Evolutionary conservation across 1,140 invertebrate species (phyloP).

Genomic region (Drosophila asahinai): DNA sequence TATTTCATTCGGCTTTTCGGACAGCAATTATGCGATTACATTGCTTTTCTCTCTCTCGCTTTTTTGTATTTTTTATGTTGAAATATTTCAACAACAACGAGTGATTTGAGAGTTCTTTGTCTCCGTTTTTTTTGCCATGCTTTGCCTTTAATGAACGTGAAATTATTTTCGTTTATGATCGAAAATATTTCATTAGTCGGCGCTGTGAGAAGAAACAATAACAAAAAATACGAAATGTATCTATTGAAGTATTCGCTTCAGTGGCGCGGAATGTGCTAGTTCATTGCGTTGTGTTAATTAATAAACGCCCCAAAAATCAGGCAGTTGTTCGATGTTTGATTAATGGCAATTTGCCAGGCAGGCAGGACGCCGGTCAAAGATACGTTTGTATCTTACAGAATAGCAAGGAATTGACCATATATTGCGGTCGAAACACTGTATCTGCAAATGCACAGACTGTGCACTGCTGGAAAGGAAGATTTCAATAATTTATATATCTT

Average conservation of each 20-base stretch:
- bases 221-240: slow-evolving; percentile 48
- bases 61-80: slow-evolving; percentile 11
- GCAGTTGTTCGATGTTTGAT: slow-evolving; percentile 50
- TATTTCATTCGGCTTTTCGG: slow-evolving; percentile 18
- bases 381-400: slow-evolving; percentile 30
- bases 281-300: slow-evolving; percentile 72
- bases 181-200: slow-evolving; percentile 66
- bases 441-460: slow-evolving; percentile 7
- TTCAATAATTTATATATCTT: too few species aligned
- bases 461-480: not conserved
- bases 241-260: slow-evolving; percentile 42
- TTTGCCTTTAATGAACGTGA: slow-evolving; percentile 65
- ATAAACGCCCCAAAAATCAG: slow-evolving; percentile 30
- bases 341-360: slow-evolving; percentile 52
- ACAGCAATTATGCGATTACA: slow-evolving; percentile 55
- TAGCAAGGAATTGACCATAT: slow-evolving; percentile 20
- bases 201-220: slow-evolving; percentile 20
- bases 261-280: slow-evolving; percentile 64
- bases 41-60: slow-evolving; percentile 1
- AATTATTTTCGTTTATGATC: slow-evolving; percentile 63
- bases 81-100: slow-evolving; percentile 1
- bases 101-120: slow-evolving; percentile 20
- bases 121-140: slow-evolving; percentile 3
- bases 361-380: slow-evolving; percentile 9
- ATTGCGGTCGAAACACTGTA: slow-evolving; percentile 20